Base-by-base conservation (phyloP, 2,888 invertebrate species). In the Tipula lateralis region DNA sequence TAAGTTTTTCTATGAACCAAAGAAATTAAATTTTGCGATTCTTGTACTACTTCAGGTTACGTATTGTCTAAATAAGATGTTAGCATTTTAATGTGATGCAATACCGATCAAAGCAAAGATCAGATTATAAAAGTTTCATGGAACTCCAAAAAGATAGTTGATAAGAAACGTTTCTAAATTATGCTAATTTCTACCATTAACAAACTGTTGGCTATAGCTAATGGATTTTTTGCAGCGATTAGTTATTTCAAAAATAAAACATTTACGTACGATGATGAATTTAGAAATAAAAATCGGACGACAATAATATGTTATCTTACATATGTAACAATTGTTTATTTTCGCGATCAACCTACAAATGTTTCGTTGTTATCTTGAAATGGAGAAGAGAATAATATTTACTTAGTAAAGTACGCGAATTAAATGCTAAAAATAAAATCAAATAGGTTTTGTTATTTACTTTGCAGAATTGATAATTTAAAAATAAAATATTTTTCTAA, bases 401-500 rank as follows among this genome's bases (percentile, higher is more conserved):
- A 66, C 24, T 24, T 66, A 24, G 24, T 2, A 12, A 66, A 66
- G 9, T 66, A 24, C 24, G 19, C 24, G 24, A 24, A 50, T 50
- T 50, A 16, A 9, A 0, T 9, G 24, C 66, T 66, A 66, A 66
- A 66, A 66, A 7, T 66, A 66, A 66, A 66, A 7, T 66, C 66
- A 66, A 66, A 66, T 66, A 66, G 66, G 6, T 44, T 66, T 24
- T n/a, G n/a, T 24, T 66, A 9, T 66, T 2, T 66, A 9, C 24
- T 24, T 16, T 50, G 24, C 24, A 24, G 9, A 66, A 66, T 24
- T 24, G 66, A 66, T 66, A 66, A 66, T 66, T 66, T 24, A 66
- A 24, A 66, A 66, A 66, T 24, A 66, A 66, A 66, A 66, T 66
- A 66, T 66, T 66, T 66, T 66, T 66, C 66, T 66, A 66, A 66